phyloP scores from a whole-genome alignment of 2,797 vertebrate genomes.

The Aulostomus chinensis region DNA sequence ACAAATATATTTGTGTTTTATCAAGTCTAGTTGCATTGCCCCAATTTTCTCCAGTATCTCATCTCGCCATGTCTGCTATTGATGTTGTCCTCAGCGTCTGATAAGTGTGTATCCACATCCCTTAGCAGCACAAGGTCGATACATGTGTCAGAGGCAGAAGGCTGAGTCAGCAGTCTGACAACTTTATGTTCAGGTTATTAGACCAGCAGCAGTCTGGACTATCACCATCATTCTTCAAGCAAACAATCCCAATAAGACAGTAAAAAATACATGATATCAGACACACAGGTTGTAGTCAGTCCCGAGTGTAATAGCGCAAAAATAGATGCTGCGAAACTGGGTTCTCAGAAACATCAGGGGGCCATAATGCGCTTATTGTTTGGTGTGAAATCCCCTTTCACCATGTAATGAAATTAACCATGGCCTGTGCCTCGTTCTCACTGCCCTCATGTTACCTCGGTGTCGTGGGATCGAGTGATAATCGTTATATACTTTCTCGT shows the following conservation, averaged over 20 bases:
- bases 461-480: slow-evolving; percentile 42
- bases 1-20: neutral
- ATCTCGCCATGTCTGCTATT: neutral
- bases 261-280: neutral
- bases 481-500: slow-evolving; percentile 28
- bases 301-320: slow-evolving; percentile 7
- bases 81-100: slow-evolving; percentile 6
- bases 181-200: slow-evolving; percentile 22
- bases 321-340: slow-evolving; percentile 29
- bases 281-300: slow-evolving; percentile 6
- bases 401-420: slow-evolving; percentile 67
- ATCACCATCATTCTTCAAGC: slow-evolving; percentile 2
- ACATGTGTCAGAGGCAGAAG: slow-evolving; percentile 20
- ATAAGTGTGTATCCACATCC: slow-evolving; percentile 36
- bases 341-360: slow-evolving; percentile 43
- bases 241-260: neutral
- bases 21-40: neutral
- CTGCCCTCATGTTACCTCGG: slow-evolving; percentile 42
- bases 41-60: neutral
- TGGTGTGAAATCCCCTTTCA: slow-evolving; percentile 68
- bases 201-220: slow-evolving; percentile 5
- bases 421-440: slow-evolving; percentile 37
- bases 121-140: slow-evolving; percentile 39
- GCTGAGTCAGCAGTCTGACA: slow-evolving; percentile 50
- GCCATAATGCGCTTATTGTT: slow-evolving; percentile 63